Evolutionary conservation across 2,113 vertebrate genomes (phyloP), one percentile per base, ranked within the genome.

Genomic region (Dermatemys mawii): DNA sequence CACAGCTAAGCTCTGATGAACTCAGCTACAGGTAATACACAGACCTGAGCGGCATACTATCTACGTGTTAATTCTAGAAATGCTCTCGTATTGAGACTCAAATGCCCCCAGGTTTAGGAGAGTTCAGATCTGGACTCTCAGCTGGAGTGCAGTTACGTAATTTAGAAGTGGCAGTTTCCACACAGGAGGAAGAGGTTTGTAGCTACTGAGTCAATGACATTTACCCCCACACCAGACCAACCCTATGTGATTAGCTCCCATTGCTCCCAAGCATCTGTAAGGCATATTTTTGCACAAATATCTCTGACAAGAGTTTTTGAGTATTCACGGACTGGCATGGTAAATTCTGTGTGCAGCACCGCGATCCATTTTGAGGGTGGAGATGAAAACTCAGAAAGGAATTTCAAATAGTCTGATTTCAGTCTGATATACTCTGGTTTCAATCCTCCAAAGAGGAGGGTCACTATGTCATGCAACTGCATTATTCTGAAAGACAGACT

Each of bases 91-190:
- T 26, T 88, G 48, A 82, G 35, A 26, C 57, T 35, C 57, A 35
- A 3, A 26, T 92, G 38, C 21, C 67, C 67, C n/a, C 63, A 38
- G 5, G 38, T 92, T 55, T 96, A 88, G 86, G 86, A 95, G 89
- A 92, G 41, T 81, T 94, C 75, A 81, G 73, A 79, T 73, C 12
- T 54, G 38, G n/a, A 86, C 1, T 4, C 81, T 96, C 24, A 86
- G 11, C 46, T 92, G 67, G 60, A 51, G 70, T 92, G 0, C 57
- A 81, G n/a, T 76, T 78, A 87, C 79, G 29, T 67, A 76, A 1
- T 93, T 92, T 4, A 41, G 90, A 70, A 60, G 55, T 13, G 27
- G 11, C 24, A 55, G 24, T 55, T 55, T 55, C 24, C 24, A 55
- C 22, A 27, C 26, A 55, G 92, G 89, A 88, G 88, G 86, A 78